Evolutionary conservation across 1,140 invertebrate genomes (phyloP).

Genomic region (Drosophila subpulchrella): DNA sequence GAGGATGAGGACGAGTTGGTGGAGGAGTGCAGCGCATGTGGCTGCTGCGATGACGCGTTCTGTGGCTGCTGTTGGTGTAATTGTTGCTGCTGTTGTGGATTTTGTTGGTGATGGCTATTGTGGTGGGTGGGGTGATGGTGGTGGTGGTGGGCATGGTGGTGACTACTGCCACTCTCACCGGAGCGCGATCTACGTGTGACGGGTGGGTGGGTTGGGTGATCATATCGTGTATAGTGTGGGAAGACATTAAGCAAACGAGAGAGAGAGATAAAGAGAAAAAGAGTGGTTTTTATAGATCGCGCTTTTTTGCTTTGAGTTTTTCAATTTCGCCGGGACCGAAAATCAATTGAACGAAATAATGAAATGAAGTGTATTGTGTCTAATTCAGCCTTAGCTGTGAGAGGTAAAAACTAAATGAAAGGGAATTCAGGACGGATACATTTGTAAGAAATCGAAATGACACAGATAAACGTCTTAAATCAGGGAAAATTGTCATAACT

Average conservation of each 20-base stretch:
- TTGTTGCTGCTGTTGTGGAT: slow-evolving; percentile 46
- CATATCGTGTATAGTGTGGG: slow-evolving; percentile 28
- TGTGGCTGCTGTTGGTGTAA: slow-evolving; percentile 46
- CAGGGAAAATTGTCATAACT: too few relatives aligned
- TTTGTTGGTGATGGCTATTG: slow-evolving; percentile 45
- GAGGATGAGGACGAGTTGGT: slow-evolving; percentile 23
- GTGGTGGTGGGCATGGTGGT: slow-evolving; percentile 67
- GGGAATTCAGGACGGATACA: not conserved
- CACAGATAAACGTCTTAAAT: too few relatives aligned
- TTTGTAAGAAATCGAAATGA: not conserved
- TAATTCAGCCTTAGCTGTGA: too few relatives aligned
- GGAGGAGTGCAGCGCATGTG: slow-evolving; percentile 43
- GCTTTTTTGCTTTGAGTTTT: slow-evolving; percentile 2
- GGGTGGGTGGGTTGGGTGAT: slow-evolving; percentile 8
- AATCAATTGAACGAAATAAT: not conserved
- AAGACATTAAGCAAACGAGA: slow-evolving; percentile 70
- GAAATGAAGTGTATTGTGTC: not conserved
- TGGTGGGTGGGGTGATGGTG: slow-evolving; percentile 56
- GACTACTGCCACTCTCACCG: slow-evolving; percentile 77
- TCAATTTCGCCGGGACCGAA: not conserved
- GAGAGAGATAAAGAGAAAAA: slow-evolving; percentile 51
- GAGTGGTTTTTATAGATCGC: slow-evolving; percentile 39
- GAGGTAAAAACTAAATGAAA: not conserved
- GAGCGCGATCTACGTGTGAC: slow-evolving; percentile 75
- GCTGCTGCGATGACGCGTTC: slow-evolving; percentile 28